Base-by-base conservation (phyloP, 2,797 vertebrate species). In the Chaunax sp. region DNA sequence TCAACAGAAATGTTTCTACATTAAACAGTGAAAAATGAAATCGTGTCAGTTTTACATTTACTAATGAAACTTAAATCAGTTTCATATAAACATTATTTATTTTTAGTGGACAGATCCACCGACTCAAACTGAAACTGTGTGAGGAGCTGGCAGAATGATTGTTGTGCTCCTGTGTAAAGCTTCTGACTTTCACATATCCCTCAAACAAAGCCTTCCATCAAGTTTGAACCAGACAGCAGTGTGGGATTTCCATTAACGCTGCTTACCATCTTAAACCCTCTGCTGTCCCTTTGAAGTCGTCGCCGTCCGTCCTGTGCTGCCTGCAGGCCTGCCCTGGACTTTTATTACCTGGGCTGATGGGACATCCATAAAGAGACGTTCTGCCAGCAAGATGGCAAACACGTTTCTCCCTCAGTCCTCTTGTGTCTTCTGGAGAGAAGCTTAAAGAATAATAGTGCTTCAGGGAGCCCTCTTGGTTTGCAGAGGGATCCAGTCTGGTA, bases 381-480 rank as follows among this genome's bases (percentile, higher is more conserved):
- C 72, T 75, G 77, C 78, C 77, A 72, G 81, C 79, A 77, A 86
- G 85, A 85, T 82, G 86, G 82, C 87, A 82, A 84, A 87, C 78
- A 69, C 4, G 47, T 87, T 89, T 81, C 69, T 70, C 19, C 19
- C 50, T 60, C 56, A 28, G 68, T 63, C 58, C 68, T 83, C 50
- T 30, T 67, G 80, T 67, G 72, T 76, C 76, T 80, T 68, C 71
- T 78, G 65, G 54, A 79, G 78, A 73, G 77, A 63, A 72, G 65
- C 64, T 79, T 75, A 64, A 76, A 81, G 68, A 82, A 69, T 89
- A 83, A 90, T 83, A 64, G 74, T 84, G 37, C 81, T 72, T 68
- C 14, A 64, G 71, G 82, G 83, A 86, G 68, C 40, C 40, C 57
- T 74, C 53, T 45, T 35, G 50, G 63, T 40, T 81, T 63, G 53